Evolutionary conservation across 2,797 vertebrate genomes (phyloP).

Genomic region (Acanthis flammea): DNA sequence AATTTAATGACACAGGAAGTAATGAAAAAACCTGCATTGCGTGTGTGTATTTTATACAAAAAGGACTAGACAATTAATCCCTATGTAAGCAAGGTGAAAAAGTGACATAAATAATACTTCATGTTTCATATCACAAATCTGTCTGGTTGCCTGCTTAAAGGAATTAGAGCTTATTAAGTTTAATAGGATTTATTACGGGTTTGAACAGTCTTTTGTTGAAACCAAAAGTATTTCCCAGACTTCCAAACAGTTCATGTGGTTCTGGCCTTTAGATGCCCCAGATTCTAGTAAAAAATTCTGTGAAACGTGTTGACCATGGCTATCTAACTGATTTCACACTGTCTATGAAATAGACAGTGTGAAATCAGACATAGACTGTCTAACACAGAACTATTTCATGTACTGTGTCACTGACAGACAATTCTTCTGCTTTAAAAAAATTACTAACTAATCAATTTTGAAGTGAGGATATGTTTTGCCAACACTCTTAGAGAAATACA

Average conservation of each 20-base stretch:
- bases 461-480: neutral
- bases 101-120: neutral
- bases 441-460: neutral
- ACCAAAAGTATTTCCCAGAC: neutral
- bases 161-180: neutral
- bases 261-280: neutral
- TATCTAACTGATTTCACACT: neutral
- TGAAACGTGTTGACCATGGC: neutral
- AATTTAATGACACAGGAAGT: neutral
- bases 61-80: neutral
- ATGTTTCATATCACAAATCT: neutral
- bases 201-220: neutral
- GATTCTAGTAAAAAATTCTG: neutral
- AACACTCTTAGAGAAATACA: neutral
- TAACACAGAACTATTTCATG: neutral
- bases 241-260: neutral
- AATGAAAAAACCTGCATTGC: neutral
- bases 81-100: neutral
- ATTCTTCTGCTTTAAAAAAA: neutral
- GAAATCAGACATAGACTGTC: no score
- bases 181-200: neutral
- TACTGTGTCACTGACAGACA: neutral
- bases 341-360: no score
- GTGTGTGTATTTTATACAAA: neutral
- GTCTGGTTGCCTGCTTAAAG: neutral